Evolutionary conservation across 64 coral and sea anemone genomes (phyloP), one percentile per base, ranked within the genome.

Genomic region (Catalaphyllia jardinei): DNA sequence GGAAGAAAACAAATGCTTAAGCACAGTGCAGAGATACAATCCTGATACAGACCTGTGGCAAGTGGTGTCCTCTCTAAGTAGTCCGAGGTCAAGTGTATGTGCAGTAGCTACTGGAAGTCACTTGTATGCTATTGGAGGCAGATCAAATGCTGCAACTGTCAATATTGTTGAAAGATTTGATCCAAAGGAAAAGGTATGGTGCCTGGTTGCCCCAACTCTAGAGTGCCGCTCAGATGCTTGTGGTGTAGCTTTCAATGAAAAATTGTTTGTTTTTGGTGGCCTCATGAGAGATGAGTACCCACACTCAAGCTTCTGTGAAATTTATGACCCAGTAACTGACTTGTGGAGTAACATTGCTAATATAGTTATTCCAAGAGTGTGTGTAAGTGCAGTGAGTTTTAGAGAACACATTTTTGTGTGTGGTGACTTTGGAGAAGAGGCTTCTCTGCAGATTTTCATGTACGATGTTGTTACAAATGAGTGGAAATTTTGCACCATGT

Each of bases 81-180:
- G 78, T 78, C 69, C 73, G 30, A 74, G 93, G 18, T 88, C 69
- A 31, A 87, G 79, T 52, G 62, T 75, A 19, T 94, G 93, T 76
- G 83, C 78, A 11, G 88, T 94, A 14, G 88, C 88, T 72, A 73
- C 79, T 63, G 75, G 46, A 7, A 74, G 73, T 19, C 79, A 87
- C 83, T 49, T 94, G 20, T 94, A 74, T 74, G 93, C 88, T 18
- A 87, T 94, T 51, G 93, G 93, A 60, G 93, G 93, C 16, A n/a
- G 76, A 20, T 29, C 80, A 87, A 4, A 52, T 57, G 15, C 54
- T 28, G 42, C 69, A 17, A 78, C 73, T 46, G 67, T 91, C 27
- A 60, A 76, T 29, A 77, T 80, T 19, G 93, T 69, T 2, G 93
- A 94, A 51, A 91, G 80, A 61, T 94, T 91, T 17, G 69, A 94